Conservation (phyloP, 2,797 vertebrate genomes). For the Protonibea diacanthus region DNA sequence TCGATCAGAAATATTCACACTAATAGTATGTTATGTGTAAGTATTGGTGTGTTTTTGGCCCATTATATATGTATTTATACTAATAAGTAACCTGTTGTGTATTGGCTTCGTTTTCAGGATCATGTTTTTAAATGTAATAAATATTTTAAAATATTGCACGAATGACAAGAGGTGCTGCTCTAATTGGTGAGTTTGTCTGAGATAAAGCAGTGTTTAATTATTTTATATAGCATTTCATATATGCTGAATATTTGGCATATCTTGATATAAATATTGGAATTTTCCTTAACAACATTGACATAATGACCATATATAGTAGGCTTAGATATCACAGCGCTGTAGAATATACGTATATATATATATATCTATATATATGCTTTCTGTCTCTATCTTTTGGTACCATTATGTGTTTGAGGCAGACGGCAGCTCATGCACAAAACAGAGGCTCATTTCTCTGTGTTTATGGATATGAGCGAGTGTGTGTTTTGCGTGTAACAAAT, state of each 20-base stretch:
- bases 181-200: too few relatives aligned
- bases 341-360: background rate
- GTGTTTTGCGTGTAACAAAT: constrained; percentile 22
- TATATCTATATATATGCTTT: background rate
- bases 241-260: background rate
- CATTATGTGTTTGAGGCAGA: constrained; percentile 5
- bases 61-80: background rate
- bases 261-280: background rate
- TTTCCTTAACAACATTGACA: background rate
- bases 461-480: constrained; percentile 24
- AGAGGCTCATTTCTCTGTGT: constrained; percentile 8
- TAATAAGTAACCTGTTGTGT: background rate
- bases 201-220: too few relatives aligned
- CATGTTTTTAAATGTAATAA: background rate
- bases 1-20: too few relatives aligned
- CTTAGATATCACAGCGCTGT: too few relatives aligned
- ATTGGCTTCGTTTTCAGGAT: background rate
- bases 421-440: background rate
- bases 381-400: background rate
- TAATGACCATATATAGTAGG: background rate
- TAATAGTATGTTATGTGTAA: too few relatives aligned
- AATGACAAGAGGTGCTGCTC: background rate
- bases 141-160: background rate
- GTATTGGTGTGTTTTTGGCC: too few relatives aligned
- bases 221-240: background rate